Evolutionary conservation across 2,888 invertebrate species (phyloP).

Genomic region (Linnaemya tessellans): DNA sequence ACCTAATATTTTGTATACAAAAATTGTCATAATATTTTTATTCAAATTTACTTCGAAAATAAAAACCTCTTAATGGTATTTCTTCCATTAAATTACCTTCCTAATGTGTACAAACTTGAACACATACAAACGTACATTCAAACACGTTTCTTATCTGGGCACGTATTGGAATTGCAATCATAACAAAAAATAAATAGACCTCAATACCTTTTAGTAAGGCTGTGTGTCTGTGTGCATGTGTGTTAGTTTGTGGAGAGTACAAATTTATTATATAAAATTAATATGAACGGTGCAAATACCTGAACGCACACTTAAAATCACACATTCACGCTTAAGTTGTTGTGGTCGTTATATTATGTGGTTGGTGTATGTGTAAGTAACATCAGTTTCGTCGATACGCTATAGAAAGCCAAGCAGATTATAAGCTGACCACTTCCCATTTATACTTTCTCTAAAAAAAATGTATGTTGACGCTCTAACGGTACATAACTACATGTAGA

Average conservation of each 20-base stretch:
- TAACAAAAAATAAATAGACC: not conserved
- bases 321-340: not conserved
- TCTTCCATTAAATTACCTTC: slow-evolving; percentile 1
- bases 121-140: not conserved
- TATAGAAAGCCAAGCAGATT: not conserved
- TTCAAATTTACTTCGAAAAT: not conserved
- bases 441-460: too few relatives aligned
- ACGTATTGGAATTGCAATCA: not conserved
- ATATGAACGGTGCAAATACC: not conserved
- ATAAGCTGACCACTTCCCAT: too few relatives aligned
- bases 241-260: not conserved
- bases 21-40: not conserved
- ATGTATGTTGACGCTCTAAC: too few relatives aligned
- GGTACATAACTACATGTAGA: too few relatives aligned
- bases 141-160: not conserved
- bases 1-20: not conserved
- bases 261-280: not conserved
- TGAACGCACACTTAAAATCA: not conserved
- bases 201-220: not conserved
- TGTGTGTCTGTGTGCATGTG: not conserved
- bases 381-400: not conserved
- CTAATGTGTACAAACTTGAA: not conserved
- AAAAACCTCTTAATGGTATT: not conserved
- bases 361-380: not conserved
- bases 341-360: not conserved